Evolutionary conservation across 1,140 invertebrate species (phyloP).

Genomic region (Trinorchestia longiramus): DNA sequence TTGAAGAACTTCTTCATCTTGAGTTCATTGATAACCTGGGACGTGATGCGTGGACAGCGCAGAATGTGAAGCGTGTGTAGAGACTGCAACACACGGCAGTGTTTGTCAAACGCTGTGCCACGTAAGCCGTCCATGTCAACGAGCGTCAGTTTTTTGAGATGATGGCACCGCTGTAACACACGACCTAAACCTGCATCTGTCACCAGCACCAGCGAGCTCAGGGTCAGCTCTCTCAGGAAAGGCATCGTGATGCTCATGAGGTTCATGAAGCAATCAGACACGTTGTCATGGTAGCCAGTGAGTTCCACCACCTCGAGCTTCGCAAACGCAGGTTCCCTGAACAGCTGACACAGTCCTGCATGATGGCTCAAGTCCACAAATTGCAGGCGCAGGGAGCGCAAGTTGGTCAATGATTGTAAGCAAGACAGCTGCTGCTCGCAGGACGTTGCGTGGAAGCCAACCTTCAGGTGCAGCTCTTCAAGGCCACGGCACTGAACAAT

Average conservation of each 20-base stretch:
- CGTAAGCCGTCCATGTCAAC: slow-evolving; percentile 19
- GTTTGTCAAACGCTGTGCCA: neutral
- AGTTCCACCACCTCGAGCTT: slow-evolving; percentile 19
- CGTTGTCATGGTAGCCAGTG: slow-evolving; percentile 23
- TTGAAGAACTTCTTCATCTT: neutral
- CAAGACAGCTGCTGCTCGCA: neutral
- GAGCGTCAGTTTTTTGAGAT: neutral
- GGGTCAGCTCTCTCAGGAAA: neutral
- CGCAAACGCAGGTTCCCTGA: slow-evolving; percentile 23
- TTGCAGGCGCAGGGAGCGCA: neutral
- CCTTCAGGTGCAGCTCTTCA: neutral
- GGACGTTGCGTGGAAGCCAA: slow-evolving; percentile 17
- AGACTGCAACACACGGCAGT: neutral
- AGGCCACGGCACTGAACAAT: neutral
- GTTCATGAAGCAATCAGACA: neutral
- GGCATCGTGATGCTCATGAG: neutral
- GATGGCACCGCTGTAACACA: neutral
- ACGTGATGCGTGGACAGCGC: slow-evolving; percentile 1
- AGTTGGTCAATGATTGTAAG: neutral
- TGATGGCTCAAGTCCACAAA: slow-evolving; percentile 38
- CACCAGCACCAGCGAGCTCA: neutral
- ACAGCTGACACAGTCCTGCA: neutral
- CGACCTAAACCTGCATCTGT: neutral
- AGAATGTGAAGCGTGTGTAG: neutral
- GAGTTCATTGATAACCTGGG: slow-evolving; percentile 35